Conservation (phyloP, 2,797 vertebrate species). For the Thamnophis elegans region DNA sequence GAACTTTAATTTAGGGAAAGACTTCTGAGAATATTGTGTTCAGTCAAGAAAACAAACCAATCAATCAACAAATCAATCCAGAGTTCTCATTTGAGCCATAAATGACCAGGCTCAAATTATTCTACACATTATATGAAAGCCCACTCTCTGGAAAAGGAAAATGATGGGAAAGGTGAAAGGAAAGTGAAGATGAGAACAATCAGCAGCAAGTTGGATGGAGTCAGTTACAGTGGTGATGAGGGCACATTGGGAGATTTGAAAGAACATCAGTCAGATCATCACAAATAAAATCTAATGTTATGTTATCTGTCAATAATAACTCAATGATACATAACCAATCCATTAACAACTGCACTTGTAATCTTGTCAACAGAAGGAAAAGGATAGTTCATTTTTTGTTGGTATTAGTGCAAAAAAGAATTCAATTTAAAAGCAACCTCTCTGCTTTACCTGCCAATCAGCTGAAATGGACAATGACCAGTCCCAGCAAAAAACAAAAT, state of each 20-base stretch:
- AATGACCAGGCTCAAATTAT: neutral
- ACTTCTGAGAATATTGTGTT: neutral
- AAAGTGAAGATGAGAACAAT: neutral
- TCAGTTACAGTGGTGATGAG: neutral
- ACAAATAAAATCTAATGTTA: neutral
- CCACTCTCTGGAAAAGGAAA: neutral
- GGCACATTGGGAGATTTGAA: neutral
- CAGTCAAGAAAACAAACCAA: neutral
- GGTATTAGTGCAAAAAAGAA: neutral
- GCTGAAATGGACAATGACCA: neutral
- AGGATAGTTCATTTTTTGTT: neutral
- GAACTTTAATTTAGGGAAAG: neutral
- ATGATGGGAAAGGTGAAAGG: neutral
- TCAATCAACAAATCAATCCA: neutral
- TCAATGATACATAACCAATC: neutral
- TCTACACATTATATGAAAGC: neutral
- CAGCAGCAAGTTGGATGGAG: neutral
- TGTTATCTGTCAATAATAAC: neutral
- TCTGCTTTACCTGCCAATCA: neutral
- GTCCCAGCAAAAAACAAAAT: neutral
- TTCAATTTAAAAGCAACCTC: neutral
- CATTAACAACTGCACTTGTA: neutral
- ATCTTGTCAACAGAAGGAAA: neutral
- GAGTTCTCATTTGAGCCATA: neutral
- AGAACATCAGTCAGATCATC: neutral